Evolutionary conservation across 1,140 invertebrate genomes (phyloP), one percentile per base, ranked within the genome.

Genomic region (Brachionus paranguensis): DNA sequence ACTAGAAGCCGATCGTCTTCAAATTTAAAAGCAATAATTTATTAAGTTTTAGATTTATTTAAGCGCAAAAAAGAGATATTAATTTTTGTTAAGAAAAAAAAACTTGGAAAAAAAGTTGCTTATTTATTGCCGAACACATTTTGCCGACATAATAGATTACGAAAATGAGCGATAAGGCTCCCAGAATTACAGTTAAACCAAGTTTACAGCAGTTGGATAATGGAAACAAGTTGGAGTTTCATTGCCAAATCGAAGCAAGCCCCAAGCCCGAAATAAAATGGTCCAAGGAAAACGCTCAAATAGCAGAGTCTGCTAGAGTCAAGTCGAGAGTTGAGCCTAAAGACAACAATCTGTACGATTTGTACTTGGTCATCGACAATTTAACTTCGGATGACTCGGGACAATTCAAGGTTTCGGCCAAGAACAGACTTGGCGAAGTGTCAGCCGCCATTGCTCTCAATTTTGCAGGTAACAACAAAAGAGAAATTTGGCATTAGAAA

Each of bases 111-210:
- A 55, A 17, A 60, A 60, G n/a, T 60, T 60, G n/a, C 53, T 60
- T 60, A 60, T 60, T 60, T 60, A 60, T 60, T 60, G 20, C 53
- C 53, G 53, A 20, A 60, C n/a, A 60, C 53, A 60, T 60, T 60
- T 60, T 60, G 53, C 53, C 53, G 53, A 60, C 53, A 24, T 27
- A 60, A 27, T 20, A 20, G 20, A 60, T 10, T 3, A 60, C 53
- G 11, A 81, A 81, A 81, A 81, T 81, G 78, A 81, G 78, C 78
- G 64, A 81, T 81, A 81, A 24, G 20, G 83, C 83, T 68, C 96
- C 96, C 87, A 97, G 95, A 88, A 98, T 98, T 91, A 93, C 94
- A 88, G 95, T 96, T 91, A 98, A 98, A 90, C 96, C 96, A 65
- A 92, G 95, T 45, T 98, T 98, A 88, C 92, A 95, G 89, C 96